Base-by-base conservation (phyloP, 2,888 invertebrate genomes). In the Metellina segmentata region DNA sequence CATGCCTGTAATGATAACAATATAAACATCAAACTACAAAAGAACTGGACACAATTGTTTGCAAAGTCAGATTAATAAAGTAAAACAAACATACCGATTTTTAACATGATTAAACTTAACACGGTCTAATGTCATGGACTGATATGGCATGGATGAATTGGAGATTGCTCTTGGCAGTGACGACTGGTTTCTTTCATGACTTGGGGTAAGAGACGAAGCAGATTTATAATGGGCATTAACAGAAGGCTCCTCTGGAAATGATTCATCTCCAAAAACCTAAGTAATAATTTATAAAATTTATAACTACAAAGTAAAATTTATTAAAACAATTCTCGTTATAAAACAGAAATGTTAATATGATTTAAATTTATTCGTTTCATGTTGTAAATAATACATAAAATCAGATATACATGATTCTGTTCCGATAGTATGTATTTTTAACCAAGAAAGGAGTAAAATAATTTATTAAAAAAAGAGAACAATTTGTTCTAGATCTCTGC, bases 111-210 rank as follows among this genome's bases (percentile, higher is more conserved):
- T 85, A 19, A 92, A 86, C 61, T 88, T 89, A 0, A 85, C 85
- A 9, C 92, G n/a, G 19, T 92, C 92, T 20, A 92, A 53, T 48
- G 92, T 92, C 92, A 92, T 92, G 48, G 92, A 92, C 51, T 92
- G 92, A 78, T 92, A 92, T 81, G 92, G 92, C 53, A 86, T 78
- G 4, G 72, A 13, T 6, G 89, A 61, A 75, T 74, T 89, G 11
- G 90, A 52, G 13, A 74, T 70, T n/a, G 48, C 34, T 51, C 78
- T 82, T 2, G 69, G 75, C 5, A 85, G 52, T 7, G 72, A 85
- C 7, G 52, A 53, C 20, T 82, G 82, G 7, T 49, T 82, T 11
- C 82, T 82, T 1, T 89, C 89, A 16, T 82, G 83, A 79, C 71
- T 79, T 8, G 72, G 83, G 0, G 90, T 69, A 8, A 90, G 71